phyloP scores from a whole-genome alignment of 2,797 vertebrate species.

The Melanotaenia trifasciata region DNA sequence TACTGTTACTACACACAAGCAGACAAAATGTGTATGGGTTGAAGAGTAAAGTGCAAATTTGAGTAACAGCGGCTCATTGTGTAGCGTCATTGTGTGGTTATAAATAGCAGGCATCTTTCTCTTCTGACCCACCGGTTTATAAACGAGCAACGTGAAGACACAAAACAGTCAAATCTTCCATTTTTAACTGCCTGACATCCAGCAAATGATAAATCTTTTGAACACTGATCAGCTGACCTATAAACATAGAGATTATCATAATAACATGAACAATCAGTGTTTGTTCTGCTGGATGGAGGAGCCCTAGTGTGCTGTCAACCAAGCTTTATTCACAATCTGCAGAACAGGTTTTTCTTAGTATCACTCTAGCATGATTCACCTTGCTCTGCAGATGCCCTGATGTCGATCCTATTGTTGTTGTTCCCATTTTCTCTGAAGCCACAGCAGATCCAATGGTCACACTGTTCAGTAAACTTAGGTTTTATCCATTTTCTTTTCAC shows the following conservation, averaged over 20 bases:
- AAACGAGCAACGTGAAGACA: conserved; percentile 25
- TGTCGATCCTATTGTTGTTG: conserved; percentile 48
- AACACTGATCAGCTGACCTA: conserved; percentile 19
- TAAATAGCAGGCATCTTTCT: conserved; percentile 19
- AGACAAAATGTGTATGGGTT: background rate
- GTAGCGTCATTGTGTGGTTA: conserved; percentile 4
- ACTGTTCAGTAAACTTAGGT: conserved; percentile 31
- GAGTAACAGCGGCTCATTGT: conserved; percentile 2
- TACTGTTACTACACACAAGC: background rate
- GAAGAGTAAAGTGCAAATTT: background rate
- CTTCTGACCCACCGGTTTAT: conserved; percentile 27
- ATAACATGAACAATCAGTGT: conserved; percentile 18
- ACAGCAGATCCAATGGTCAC: conserved; percentile 49
- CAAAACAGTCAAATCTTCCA: background rate
- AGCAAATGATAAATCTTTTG: conserved; percentile 16
- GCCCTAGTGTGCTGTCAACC: conserved; percentile 1
- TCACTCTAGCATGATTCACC: conserved; percentile 44
- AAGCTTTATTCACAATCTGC: conserved; percentile 26
- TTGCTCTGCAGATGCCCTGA: conserved; percentile 39
- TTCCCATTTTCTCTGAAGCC: conserved; percentile 49
- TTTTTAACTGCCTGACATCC: conserved; percentile 20
- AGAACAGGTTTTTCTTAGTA: conserved; percentile 51
- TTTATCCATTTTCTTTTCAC: conserved; percentile 23
- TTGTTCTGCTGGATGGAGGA: conserved; percentile 7
- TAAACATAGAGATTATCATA: conserved; percentile 8